These are phyloP conservation scores for Dorcus hopei DNA, from an alignment of 2,888 invertebrate species.

Conservation along the genomic window DNA sequence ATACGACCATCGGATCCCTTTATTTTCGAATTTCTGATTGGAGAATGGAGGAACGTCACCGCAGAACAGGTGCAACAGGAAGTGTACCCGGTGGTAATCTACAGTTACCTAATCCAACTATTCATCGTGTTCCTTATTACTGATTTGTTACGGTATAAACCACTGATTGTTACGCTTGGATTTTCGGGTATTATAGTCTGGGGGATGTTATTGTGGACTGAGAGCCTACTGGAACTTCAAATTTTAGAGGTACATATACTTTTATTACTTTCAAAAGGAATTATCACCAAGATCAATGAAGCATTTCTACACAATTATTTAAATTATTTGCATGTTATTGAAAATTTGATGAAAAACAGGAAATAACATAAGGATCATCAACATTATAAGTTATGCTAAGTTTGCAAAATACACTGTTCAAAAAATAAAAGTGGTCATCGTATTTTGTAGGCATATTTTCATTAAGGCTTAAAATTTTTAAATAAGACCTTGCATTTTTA, in stretches of 20 bases:
- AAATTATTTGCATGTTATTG: too few species aligned
- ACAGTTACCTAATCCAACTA: conserved; percentile 73
- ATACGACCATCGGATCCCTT: conserved; percentile 83
- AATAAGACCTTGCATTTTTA: too few species aligned
- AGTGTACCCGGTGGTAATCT: conserved; percentile 84
- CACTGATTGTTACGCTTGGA: conserved; percentile 81
- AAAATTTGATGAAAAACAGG: too few species aligned
- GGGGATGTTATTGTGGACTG: conserved; percentile 71
- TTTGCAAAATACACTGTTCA: too few species aligned
- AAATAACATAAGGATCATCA: too few species aligned
- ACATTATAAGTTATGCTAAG: too few species aligned
- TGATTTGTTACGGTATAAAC: conserved; percentile 81
- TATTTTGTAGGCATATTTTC: too few species aligned
- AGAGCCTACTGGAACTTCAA: not conserved
- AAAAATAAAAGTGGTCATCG: too few species aligned
- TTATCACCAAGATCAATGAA: too few species aligned
- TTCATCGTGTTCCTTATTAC: conserved; percentile 79
- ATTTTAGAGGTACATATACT: not conserved
- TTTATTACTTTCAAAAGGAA: too few species aligned
- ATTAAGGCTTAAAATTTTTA: too few species aligned
- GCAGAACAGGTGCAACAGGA: conserved; percentile 68
- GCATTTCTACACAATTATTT: too few species aligned
- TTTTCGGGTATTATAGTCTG: conserved; percentile 72
- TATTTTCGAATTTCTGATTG: conserved; percentile 73
- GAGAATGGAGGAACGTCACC: conserved; percentile 75